Evolutionary conservation across 2,113 vertebrate species (phyloP), one percentile per base, ranked within the genome.

Genomic region (Protobothrops mucrosquamatus): DNA sequence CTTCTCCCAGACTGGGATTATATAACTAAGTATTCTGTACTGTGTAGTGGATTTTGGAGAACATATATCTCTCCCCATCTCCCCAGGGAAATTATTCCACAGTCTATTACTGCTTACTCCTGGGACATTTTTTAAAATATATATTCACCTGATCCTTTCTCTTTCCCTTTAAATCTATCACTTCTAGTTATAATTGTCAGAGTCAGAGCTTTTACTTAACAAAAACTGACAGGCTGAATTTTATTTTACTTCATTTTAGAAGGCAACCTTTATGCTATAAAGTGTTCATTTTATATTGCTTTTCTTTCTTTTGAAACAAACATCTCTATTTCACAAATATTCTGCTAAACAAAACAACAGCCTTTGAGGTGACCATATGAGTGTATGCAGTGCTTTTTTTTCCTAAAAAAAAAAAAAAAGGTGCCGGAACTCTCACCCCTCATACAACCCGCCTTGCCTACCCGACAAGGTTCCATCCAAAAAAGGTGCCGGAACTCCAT

Each of bases 1-100:
- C 56, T 74, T 89, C n/a, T 46, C 64, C 48, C 46, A 85, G 69
- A 20, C 34, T 48, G 34, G 22, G 54, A 85, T 46, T 85, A 81
- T 56, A 89, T 48, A 85, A 9, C 43, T 51, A 85, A 89, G 59
- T 89, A 54, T 56, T 74, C 34, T 29, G 48, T 55, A 46, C 15
- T 46, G 26, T 91, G 39, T 39, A 91, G 39, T 55, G 69, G 81
- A 90, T 88, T 87, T 34, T 91, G 39, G 52, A 91, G 15, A 57
- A 39, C 9, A 74, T 87, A 39, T 29, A 29, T 39, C 43, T 39
- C 20, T 57, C 55, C n/a, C 10, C 12, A 56, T 22, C 29, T 91
- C 85, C 85, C 51, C 1, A 24, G 85, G 92, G 52, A 93, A 91
- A 93, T 91, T 81, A 81, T 88, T 93, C 92, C 52, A 51, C 89